phyloP scores from a whole-genome alignment of 2,888 invertebrate genomes.

The Drosophila incognita region DNA sequence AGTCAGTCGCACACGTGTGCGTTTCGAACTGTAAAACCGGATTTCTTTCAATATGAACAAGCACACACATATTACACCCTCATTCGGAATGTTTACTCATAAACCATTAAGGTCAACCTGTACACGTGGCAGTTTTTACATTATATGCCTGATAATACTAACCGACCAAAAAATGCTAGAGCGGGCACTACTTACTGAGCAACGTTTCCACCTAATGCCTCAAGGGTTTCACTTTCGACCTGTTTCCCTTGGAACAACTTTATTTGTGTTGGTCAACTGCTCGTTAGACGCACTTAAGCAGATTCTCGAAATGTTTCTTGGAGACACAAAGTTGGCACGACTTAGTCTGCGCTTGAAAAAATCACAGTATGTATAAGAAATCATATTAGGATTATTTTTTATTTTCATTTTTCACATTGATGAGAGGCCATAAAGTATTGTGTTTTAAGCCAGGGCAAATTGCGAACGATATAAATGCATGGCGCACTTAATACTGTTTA shows the following conservation, averaged over 20 bases:
- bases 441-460: not conserved
- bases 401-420: not conserved
- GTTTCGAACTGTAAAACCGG: slow-evolving; percentile 50
- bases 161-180: slow-evolving; percentile 1
- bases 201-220: slow-evolving; percentile 10
- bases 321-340: not conserved
- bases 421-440: slow-evolving; percentile 5
- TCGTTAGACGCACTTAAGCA: slow-evolving; percentile 30
- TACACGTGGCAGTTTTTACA: slow-evolving; percentile 25
- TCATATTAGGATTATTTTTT: slow-evolving; percentile 1
- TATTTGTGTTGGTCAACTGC: slow-evolving; percentile 18
- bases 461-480: not conserved
- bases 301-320: slow-evolving; percentile 5
- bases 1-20: slow-evolving; percentile 27
- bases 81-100: slow-evolving; percentile 1
- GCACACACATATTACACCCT: not conserved
- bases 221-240: slow-evolving; percentile 18
- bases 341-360: slow-evolving; percentile 15
- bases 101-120: slow-evolving; percentile 9
- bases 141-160: slow-evolving; percentile 6
- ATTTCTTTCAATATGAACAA: slow-evolving; percentile 31
- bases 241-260: slow-evolving; percentile 1
- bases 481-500: not conserved
- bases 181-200: slow-evolving; percentile 9
- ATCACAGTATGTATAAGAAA: slow-evolving; percentile 25